Percentiles rank a stretch among this genome's conserved stretches.
Evolutionary conservation across 23 tunicate species (phyloP).

Genomic region (Halocynthia roretzi): DNA sequence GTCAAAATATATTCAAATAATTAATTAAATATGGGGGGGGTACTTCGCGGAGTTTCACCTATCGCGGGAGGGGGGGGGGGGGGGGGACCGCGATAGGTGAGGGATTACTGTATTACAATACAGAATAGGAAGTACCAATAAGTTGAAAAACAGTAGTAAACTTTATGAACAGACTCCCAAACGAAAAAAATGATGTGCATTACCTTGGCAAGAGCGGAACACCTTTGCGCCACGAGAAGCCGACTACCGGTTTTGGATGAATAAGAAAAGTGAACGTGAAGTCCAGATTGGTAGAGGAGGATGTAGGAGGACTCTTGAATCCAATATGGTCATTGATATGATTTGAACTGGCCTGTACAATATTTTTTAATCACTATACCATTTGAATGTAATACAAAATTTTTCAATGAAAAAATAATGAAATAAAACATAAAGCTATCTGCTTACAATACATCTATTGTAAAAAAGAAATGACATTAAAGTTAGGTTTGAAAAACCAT

Average conservation of each 20-base stretch:
- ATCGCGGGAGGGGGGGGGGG: no score
- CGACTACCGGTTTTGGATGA: constrained; percentile 80
- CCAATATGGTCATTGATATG: background rate
- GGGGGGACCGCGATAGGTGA: no score
- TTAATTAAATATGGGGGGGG: no score
- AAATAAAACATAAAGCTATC: background rate
- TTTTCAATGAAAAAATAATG: background rate
- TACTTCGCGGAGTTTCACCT: no score
- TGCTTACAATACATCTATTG: no score
- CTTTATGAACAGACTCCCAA: no score
- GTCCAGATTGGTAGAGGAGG: constrained; percentile 18
- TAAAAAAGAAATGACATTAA: no score
- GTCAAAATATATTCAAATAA: no score
- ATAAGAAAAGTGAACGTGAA: constrained; percentile 64
- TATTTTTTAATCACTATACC: background rate
- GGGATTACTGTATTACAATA: no score
- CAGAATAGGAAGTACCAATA: no score
- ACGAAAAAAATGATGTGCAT: background rate
- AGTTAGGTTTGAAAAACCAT: no score
- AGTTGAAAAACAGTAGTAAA: no score
- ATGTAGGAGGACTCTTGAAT: background rate
- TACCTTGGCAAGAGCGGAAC: constrained; percentile 20
- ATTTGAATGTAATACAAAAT: background rate
- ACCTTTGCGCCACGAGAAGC: constrained; percentile 87
- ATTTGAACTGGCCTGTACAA: constrained; percentile 4